Base-by-base conservation (phyloP, 2,888 invertebrate species). In the Biston betularia region DNA sequence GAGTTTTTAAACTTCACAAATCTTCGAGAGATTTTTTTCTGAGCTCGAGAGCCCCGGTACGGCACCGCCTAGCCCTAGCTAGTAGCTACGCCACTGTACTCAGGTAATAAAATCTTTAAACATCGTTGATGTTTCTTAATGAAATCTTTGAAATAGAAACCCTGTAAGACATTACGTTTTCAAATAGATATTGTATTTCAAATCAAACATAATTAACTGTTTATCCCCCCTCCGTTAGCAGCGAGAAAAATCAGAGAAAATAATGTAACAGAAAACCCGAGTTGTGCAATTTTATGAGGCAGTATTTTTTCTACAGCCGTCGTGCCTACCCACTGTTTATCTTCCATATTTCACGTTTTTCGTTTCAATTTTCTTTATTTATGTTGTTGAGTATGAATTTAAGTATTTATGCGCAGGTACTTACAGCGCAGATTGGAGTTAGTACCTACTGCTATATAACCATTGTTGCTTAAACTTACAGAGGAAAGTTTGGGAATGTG, bases 231-330 rank as follows among this genome's bases (percentile, higher is more conserved):
- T 71, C 48, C 61, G 55, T 58, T 42, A 42, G 54, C 24, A 76
- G 73, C 72, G 65, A 73, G 62, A 74, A 80, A 70, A 86, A 85
- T 85, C 88, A 79, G 79, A 50, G 52, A 65, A 60, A 59, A 60
- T 62, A 80, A 83, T 80, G 82, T 78, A 81, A 76, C 74, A 71
- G 76, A 52, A 84, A 84, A 82, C 82, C 82, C 81, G 75, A 77
- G 75, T 81, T 79, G 76, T 80, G 79, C 73, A 74, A 76, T 84
- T 88, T 90, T 89, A 89, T 81, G 89, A 87, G 70, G 80, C 75
- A 70, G 81, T 89, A 85, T 88, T 86, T 87, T 85, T 83, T 80
- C 75, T 72, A 78, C 73, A 74, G 71, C 74, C 75, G 76, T 69
- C 75, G 75, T 74, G 61, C 62, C 75, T 74, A 62, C 64, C 75